A percentile compares a stretch with the other conserved stretches of the same genome.
Conservation (phyloP, 37 sponge, comb jelly and placozoan species). For the Ephydatia muelleri region DNA sequence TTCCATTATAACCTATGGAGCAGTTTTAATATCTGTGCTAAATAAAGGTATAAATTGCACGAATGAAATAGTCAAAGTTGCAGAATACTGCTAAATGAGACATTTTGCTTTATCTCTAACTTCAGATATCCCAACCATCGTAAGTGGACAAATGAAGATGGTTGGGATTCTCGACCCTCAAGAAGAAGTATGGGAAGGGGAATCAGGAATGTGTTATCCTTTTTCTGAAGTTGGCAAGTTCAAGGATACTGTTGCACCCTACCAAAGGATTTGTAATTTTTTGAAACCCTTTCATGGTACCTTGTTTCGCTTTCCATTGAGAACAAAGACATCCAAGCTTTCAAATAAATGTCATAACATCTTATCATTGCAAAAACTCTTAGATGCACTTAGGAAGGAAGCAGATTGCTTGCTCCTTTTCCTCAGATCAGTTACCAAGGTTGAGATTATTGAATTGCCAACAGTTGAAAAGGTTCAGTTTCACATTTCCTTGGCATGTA, state of each 20-base stretch:
- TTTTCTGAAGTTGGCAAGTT: background rate
- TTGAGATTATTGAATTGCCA: constrained; percentile 36
- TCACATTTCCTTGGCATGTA: background rate
- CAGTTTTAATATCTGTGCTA: too few species aligned
- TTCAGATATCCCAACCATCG: constrained; percentile 68
- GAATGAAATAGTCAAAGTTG: too few species aligned
- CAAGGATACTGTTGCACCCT: constrained; percentile 26
- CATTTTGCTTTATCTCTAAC: background rate
- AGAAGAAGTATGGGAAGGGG: constrained; percentile 44
- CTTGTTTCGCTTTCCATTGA: constrained; percentile 82
- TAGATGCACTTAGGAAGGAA: constrained; percentile 27
- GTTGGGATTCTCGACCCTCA: constrained; percentile 79
- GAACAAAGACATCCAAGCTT: constrained; percentile 33
- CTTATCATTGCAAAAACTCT: constrained; percentile 16
- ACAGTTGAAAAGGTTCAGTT: background rate
- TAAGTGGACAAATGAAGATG: constrained; percentile 58
- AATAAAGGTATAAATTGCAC: too few species aligned
- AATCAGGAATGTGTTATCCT: constrained; percentile 13
- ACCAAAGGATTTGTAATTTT: constrained; percentile 47
- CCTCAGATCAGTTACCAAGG: constrained; percentile 36
- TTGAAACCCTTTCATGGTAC: constrained; percentile 43
- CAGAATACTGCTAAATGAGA: too few species aligned
- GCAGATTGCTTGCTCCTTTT: constrained; percentile 57
- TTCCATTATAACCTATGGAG: too few species aligned
- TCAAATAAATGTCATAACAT: constrained; percentile 32